Conservation (phyloP, 1,140 invertebrate genomes). For the Rhopalosiphum maidis region DNA sequence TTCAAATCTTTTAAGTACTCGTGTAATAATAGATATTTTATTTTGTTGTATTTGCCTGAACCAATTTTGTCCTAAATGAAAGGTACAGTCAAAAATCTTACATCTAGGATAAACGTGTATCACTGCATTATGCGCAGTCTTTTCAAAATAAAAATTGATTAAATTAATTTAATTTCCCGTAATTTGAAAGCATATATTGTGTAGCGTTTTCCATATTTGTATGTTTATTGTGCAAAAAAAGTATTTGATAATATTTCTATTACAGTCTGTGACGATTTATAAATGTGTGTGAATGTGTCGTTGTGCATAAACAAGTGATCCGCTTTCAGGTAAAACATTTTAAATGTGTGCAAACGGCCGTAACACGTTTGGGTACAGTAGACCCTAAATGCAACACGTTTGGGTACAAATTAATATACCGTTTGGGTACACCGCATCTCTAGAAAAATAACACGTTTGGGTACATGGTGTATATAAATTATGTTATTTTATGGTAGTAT, state of each 20-base stretch:
- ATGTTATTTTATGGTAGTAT: no score
- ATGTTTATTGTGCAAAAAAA: background rate
- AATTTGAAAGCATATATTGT: background rate
- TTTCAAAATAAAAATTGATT: background rate
- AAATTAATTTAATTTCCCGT: background rate
- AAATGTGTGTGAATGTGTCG: no score
- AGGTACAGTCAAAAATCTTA: background rate
- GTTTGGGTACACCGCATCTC: no score
- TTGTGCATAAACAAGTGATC: no score
- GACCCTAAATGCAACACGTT: no score
- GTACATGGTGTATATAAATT: no score
- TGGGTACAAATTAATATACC: no score
- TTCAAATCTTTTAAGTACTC: background rate
- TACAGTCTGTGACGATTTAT: no score
- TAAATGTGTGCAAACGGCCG: no score
- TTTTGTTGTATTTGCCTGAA: background rate
- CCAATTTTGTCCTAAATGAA: background rate
- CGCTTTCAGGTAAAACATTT: no score
- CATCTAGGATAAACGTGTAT: background rate
- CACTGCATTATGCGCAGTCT: background rate
- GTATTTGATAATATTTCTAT: background rate
- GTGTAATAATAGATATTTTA: background rate
- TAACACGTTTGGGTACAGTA: no score
- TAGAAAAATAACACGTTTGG: no score
- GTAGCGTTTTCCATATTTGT: background rate